Evolutionary conservation across 2,797 vertebrate genomes (phyloP), one percentile per base, ranked within the genome.

Genomic region (Potorous gilbertii): DNA sequence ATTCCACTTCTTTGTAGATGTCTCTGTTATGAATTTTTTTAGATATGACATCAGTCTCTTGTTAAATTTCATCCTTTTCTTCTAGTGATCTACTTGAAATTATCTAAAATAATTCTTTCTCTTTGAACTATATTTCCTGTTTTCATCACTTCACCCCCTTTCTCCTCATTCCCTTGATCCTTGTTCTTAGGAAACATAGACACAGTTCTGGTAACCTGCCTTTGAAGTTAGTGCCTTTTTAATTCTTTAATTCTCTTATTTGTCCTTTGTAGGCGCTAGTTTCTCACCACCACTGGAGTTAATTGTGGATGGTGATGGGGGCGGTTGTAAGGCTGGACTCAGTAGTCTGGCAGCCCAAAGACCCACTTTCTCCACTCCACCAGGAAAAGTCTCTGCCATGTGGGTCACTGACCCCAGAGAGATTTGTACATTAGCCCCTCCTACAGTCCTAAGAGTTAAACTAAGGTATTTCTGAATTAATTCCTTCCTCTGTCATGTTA

Each of bases 61-160:
- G 29, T 59, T 62, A 55, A 91, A 89, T 90, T 14, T 74, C 52
- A 95, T 31, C 40, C 40, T 56, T 56, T 92, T 40, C 21, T 66
- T 16, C 55, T 91, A 11, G 46, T 62, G 28, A 31, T 54, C 95
- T 24, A 54, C 54, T 91, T 94, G 54, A 66, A 93, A 66, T 40
- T 56, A 52, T 31, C 24, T 95, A 74, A 52, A 56, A 54, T 66
- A 13, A 56, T 46, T 91, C 66, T 92, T 96, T 28, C 34, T 81
- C 96, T 96, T 81, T 91, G 55, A 96, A 92, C 62, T 93, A 12
- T 91, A 94, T 59, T 91, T 87, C 46, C 40, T 81, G 74, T 87
- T 87, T 87, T 87, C 74, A 50, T 87, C 31, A 24, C 55, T 87
- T 91, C 40, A 74, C 16, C 55, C 55, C 90, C 90, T 95, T 92